Base-by-base conservation (phyloP, 1,140 invertebrate genomes). In the Drosophila insularis region DNA sequence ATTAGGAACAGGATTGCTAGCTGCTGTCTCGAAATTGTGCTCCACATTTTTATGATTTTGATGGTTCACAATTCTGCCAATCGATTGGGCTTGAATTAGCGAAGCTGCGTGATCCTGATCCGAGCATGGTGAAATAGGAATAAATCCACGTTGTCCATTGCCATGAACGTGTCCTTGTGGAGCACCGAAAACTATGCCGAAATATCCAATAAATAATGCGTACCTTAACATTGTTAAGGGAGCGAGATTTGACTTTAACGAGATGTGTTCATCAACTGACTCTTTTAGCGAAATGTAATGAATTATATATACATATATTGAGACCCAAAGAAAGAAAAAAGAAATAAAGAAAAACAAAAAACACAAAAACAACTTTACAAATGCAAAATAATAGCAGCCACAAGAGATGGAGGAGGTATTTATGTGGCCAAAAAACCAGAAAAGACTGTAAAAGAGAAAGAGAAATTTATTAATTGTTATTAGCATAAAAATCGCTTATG, bases 31-130 rank as follows among this genome's bases (percentile, higher is more conserved):
- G 35, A 63, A 11, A 23, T 60, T 66, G 21, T 72, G 70, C 19
- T 68, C 58, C 4, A 10, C 43, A 5, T 21, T 35, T 27, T 32
- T 37, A 35, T 69, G 50, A 37, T 23, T 40, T 54, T 21, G 66
- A 3, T 68, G 74, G n/a, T 80, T 78, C 0, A 80, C 68, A 63
- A 80, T 80, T 54, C 78, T 68, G 8, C 62, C 78, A 1, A 62
- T 61, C 4, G 78, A 74, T 37, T 80, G 78, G 1, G 61, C 17
- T 53, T 70, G 46, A 21, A 80, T 70, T 7, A 70, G 14, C 8
- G 50, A 32, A 8, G 50, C 43, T 10, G 17, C 43, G 1, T 37
- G 55, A 35, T 37, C 31, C 55, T 37, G 14, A 14, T 50, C 8
- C 43, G 6, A 14, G 17, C 55, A 58, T 31, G 31, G 55, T 14